phyloP scores from a whole-genome alignment of 2,888 invertebrate species.

The Tyria jacobaeae region DNA sequence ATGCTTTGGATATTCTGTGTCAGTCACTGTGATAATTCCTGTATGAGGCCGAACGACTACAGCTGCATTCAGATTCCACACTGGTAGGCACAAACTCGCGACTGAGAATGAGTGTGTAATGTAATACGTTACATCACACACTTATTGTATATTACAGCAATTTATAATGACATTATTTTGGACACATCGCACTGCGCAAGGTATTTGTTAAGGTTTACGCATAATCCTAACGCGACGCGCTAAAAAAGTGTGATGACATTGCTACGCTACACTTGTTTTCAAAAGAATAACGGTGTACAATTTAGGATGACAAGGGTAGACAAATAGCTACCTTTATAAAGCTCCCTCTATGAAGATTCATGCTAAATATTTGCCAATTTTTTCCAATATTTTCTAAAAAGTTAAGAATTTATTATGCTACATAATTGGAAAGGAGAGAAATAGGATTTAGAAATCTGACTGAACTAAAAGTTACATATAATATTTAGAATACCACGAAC shows the following conservation, averaged over 20 bases:
- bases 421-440: background rate
- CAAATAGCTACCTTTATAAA: conserved; percentile 50
- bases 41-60: conserved; percentile 66
- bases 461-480: background rate
- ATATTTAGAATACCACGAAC: background rate
- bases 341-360: conserved; percentile 45
- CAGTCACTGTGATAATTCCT: conserved; percentile 68
- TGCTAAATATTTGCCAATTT: conserved; percentile 39
- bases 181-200: conserved; percentile 55
- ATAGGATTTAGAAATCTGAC: background rate
- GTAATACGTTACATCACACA: conserved; percentile 44
- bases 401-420: background rate
- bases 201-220: conserved; percentile 59
- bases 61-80: conserved; percentile 63
- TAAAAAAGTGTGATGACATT: conserved; percentile 60
- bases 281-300: conserved; percentile 59
- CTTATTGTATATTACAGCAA: conserved; percentile 66
- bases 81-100: conserved; percentile 59
- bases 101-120: no score
- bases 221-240: conserved; percentile 50
- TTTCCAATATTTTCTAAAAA: conserved; percentile 50
- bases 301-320: conserved; percentile 56
- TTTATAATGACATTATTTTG: conserved; percentile 68
- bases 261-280: conserved; percentile 51
- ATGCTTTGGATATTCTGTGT: conserved; percentile 62